Percentiles rank a stretch among this genome's conserved stretches.
phyloP scores from a whole-genome alignment of 1,140 invertebrate genomes.

The Samia ricini region DNA sequence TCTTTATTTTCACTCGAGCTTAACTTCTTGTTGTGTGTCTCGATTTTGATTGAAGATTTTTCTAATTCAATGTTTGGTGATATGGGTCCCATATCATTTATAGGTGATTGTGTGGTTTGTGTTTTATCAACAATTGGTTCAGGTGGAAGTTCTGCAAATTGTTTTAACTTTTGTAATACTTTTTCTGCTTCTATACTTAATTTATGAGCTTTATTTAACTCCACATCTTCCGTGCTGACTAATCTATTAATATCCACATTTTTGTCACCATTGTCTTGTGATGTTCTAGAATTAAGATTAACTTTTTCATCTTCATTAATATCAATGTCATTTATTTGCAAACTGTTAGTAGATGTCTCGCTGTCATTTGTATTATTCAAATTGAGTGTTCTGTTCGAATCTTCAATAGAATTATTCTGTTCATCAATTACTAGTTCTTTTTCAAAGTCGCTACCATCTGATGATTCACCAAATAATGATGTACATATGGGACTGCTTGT shows the following conservation, averaged over 20 bases:
- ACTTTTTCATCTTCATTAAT: background rate
- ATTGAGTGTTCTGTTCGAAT: constrained; percentile 7
- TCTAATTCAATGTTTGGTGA: constrained; percentile 5
- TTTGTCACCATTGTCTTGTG: constrained; percentile 9
- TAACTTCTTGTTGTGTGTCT: constrained; percentile 24
- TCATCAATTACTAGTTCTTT: constrained; percentile 46
- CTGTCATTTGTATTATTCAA: background rate
- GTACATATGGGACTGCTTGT: background rate
- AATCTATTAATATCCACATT: constrained; percentile 7
- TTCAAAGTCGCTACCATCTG: constrained; percentile 41
- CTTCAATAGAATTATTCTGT: constrained; percentile 4
- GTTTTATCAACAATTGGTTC: constrained; percentile 26
- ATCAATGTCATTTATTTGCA: background rate
- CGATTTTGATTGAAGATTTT: constrained; percentile 6
- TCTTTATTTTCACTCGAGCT: constrained; percentile 31
- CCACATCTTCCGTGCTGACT: constrained; percentile 18
- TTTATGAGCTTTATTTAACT: constrained; percentile 56
- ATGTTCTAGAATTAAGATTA: constrained; percentile 7
- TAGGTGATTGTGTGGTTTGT: constrained; percentile 5
- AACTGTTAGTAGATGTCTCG: background rate
- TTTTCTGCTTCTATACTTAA: constrained; percentile 64
- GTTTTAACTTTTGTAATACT: constrained; percentile 49
- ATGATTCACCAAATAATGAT: constrained; percentile 33
- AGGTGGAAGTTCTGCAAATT: constrained; percentile 50
- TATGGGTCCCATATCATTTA: background rate